Base-by-base conservation (phyloP, 2,888 invertebrate genomes). In the Laothoe populi region DNA sequence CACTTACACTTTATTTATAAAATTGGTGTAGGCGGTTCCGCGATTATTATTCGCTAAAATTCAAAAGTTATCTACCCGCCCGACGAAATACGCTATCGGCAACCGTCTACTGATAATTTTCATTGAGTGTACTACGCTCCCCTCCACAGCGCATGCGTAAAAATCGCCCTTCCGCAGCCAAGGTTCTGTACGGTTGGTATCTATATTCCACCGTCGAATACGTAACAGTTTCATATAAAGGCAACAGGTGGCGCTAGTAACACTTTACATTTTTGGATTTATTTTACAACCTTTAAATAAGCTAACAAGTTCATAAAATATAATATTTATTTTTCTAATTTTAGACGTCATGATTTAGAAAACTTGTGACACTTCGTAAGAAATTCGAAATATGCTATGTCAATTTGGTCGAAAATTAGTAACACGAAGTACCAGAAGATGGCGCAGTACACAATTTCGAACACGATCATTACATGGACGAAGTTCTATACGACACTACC, bases 71-170 rank as follows among this genome's bases (percentile, higher is more conserved):
- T 53, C 64, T 62, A 71, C 67, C 69, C 66, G 58, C 63, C 71
- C 68, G 64, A 66, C 64, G 65, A 64, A 60, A 65, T 38, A 65
- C 73, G 63, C 72, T 78, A 79, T 74, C 78, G 79, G 78, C 81
- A 73, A 78, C 81, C 79, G 81, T 77, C 80, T 81, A 84, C 84
- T 84, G 84, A 83, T 81, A 79, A 76, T 77, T 76, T 79, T 83
- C 84, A 83, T 84, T 85, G 83, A 79, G 73, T 79, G 80, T 83
- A 84, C 84, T 82, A 84, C 72, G 65, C 74, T 72, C 87, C 84
- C 87, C 89, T 81, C 87, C 80, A 82, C 65, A 71, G 81, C 91
- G 91, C 92, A 85, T 83, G 91, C 87, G 91, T 90, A 86, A 78
- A 83, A 79, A 68, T 68, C 72, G 78, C 78, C 80, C 81, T 81